These are phyloP conservation scores for Bursaphelenchus okinawaensis DNA, from an alignment of 2,888 invertebrate species.

Conservation along the genomic window DNA sequence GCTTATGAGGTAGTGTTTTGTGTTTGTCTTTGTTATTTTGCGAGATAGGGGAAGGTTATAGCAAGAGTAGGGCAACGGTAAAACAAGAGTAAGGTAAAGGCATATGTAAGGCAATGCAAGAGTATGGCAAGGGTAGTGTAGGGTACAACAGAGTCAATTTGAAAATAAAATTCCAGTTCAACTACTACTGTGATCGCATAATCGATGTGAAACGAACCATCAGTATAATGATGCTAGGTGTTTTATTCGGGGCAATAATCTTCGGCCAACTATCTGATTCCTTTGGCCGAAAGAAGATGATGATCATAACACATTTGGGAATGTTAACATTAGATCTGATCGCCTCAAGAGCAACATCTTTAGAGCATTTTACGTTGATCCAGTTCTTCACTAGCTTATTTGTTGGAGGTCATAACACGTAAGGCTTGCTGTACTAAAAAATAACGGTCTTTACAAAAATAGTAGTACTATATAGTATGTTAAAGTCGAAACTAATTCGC, in stretches of 20 bases:
- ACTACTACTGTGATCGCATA: constrained; percentile 16
- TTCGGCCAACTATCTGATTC: constrained; percentile 50
- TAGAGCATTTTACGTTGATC: constrained; percentile 24
- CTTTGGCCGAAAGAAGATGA: constrained; percentile 36
- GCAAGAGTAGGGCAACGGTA: no score
- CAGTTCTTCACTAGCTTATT: constrained; percentile 26
- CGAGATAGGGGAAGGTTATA: no score
- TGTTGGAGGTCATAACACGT: constrained; percentile 30
- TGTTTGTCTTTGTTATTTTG: no score
- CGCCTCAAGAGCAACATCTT: constrained; percentile 20
- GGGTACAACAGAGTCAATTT: no score
- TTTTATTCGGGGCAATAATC: constrained; percentile 40
- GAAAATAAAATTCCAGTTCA: constrained; percentile 20
- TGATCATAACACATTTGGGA: constrained; percentile 18
- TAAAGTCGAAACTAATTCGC: neutral
- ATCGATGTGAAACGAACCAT: constrained; percentile 34
- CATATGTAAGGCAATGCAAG: no score
- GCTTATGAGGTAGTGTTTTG: constrained; percentile 10
- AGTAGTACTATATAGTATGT: neutral
- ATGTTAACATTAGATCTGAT: constrained; percentile 17
- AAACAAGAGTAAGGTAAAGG: no score
- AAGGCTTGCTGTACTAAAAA: no score
- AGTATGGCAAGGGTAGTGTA: no score
- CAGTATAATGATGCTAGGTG: constrained; percentile 49
- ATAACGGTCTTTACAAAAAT: no score